These are phyloP conservation scores for Acanthiza pusilla DNA, from an alignment of 2,797 vertebrate genomes.

Conservation along the genomic window DNA sequence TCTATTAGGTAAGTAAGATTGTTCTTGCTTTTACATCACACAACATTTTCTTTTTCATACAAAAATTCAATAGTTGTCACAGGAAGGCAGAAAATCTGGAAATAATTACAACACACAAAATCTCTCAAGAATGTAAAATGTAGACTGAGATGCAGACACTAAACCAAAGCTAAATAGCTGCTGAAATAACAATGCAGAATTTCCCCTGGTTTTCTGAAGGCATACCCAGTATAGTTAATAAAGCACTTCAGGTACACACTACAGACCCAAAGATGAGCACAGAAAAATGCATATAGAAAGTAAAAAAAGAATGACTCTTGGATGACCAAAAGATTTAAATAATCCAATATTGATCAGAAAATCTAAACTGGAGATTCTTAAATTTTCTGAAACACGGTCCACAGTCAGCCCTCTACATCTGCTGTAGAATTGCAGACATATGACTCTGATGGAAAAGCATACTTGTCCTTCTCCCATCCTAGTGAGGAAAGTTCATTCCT, in stretches of 20 bases:
- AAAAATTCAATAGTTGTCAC: background rate
- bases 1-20: background rate
- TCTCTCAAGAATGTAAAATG: background rate
- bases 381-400: background rate
- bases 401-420: background rate
- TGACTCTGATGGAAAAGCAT: background rate
- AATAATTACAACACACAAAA: background rate
- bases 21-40: background rate
- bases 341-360: background rate
- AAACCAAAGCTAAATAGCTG: background rate
- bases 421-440: background rate
- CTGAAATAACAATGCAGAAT: background rate
- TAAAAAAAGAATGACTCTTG: background rate
- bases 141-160: background rate
- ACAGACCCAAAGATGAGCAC: background rate
- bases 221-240: background rate
- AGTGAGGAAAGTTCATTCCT: background rate
- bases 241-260: background rate
- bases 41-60: background rate
- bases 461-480: background rate
- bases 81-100: background rate
- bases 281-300: background rate
- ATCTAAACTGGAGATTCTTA: background rate
- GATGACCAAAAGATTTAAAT: background rate
- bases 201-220: background rate